Percentiles rank a stretch among this genome's conserved stretches.
Evolutionary conservation across 2,888 invertebrate species (phyloP).

Genomic region (Ptycholaimellus sp.): DNA sequence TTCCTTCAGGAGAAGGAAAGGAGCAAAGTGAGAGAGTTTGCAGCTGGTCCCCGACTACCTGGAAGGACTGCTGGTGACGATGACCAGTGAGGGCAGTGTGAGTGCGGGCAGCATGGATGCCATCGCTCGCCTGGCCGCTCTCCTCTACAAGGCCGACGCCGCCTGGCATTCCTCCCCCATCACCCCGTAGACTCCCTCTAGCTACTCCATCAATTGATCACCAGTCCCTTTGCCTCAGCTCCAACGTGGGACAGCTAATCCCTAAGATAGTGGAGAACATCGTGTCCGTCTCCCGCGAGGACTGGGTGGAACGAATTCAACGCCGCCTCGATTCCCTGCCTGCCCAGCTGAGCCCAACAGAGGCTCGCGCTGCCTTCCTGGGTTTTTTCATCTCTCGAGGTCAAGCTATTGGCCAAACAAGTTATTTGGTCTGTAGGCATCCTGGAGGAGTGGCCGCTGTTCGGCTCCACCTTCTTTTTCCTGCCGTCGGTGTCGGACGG

Average conservation of each 20-base stretch:
- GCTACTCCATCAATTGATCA: not conserved
- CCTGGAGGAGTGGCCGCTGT: conserved; percentile 73
- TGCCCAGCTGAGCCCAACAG: conserved; percentile 7
- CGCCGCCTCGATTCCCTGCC: conserved; percentile 10
- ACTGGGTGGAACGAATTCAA: conserved; percentile 13
- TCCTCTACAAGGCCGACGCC: conserved; percentile 65
- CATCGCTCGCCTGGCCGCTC: conserved; percentile 64
- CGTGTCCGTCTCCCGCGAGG: conserved; percentile 7
- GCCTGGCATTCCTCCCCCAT: conserved; percentile 7
- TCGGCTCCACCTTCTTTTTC: conserved; percentile 88
- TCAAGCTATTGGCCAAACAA: not conserved
- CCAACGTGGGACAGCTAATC: conserved; percentile 5
- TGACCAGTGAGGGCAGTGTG: conserved; percentile 29
- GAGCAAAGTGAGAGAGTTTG: not conserved
- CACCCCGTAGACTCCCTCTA: conserved; percentile 7
- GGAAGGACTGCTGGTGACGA: conserved; percentile 9
- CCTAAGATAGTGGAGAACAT: conserved; percentile 7
- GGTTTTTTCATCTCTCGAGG: too few species aligned
- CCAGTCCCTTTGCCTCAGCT: conserved; percentile 1
- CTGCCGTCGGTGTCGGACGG: conserved; percentile 5
- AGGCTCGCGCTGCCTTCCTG: conserved; percentile 13
- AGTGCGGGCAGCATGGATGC: conserved; percentile 34
- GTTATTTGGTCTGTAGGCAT: conserved; percentile 42
- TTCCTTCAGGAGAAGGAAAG: conserved; percentile 1
- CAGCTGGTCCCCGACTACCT: conserved; percentile 11